Base-by-base conservation (phyloP, 2,888 invertebrate genomes). In the Tenthredo distinguenda region DNA sequence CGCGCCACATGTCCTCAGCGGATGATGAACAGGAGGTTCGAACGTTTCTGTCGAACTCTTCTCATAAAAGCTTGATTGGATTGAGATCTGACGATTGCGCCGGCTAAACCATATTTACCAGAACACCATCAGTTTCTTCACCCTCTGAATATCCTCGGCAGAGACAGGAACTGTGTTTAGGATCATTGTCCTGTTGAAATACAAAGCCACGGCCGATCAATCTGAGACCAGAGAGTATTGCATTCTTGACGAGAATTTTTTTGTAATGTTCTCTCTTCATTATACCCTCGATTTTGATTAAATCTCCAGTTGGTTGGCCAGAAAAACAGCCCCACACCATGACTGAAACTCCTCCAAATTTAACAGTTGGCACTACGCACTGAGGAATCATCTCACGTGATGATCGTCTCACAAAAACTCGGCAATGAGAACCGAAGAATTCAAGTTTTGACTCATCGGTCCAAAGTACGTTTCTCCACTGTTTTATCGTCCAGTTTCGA, bases 181-280 rank as follows among this genome's bases (percentile, higher is more conserved):
- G 88, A 86, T 86, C 87, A 68, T 88, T 89, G 34, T 87, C 87
- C 40, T 88, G 85, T 76, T 89, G 87, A 31, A 89, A 86, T 55
- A 84, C 62, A 31, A 90, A 89, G 26, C 83, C 84, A 71, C 62
- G 37, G 4, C 87, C 88, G 43, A 89, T 86, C n/a, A 87, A n/a
- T 47, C 86, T 71, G 6, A 62, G 58, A 34, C 86, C 88, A 4
- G 84, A 88, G 6, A 87, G 87, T 26, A 88, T 74, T 9, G 86
- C 86, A 40, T 87, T 76, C 1, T 81, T 18, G 5, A 47, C 18
- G 0, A 88, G 31, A 85, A 89, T 89, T 31, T 86, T 71, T 9
- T 87, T 74, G 79, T 89, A 89, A 0, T 26, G 34, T 55, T 88
- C 85, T 74, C 88, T 86, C 12, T 86, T 81, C 72, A 90, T 34